phyloP scores from a whole-genome alignment of 2,797 vertebrate genomes.

The Phataginus tetradactyla region DNA sequence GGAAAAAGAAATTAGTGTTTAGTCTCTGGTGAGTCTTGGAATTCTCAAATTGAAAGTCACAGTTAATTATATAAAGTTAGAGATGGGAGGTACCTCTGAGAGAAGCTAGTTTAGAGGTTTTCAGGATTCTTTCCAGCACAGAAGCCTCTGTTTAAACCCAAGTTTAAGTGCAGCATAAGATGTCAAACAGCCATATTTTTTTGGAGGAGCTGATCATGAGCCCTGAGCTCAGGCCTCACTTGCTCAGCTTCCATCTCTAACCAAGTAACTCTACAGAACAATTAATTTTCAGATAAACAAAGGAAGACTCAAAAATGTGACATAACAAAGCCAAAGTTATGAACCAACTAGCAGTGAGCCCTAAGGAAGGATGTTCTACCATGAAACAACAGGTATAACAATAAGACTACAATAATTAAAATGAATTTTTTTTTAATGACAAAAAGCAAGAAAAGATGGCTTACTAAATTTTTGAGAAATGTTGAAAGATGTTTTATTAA shows the following conservation, averaged over 20 bases:
- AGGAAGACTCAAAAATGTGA: neutral
- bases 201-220: neutral
- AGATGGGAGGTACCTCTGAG: neutral
- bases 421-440: neutral
- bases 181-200: neutral
- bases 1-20: neutral
- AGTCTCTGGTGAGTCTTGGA: neutral
- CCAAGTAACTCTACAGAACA: neutral
- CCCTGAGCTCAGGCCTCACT: neutral
- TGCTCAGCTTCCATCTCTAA: neutral
- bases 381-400: neutral
- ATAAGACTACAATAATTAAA: neutral
- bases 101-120: neutral
- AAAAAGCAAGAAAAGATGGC: neutral
- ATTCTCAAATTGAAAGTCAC: neutral
- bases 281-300: constrained; percentile 26
- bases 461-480: constrained; percentile 28
- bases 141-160: neutral
- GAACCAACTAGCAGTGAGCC: neutral
- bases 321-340: neutral
- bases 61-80: neutral
- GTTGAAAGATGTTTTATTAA: neutral
- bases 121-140: neutral
- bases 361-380: constrained; percentile 16
- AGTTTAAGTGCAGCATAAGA: neutral